Conservation (phyloP, 2,113 vertebrate genomes). For the Cephalopterus ornatus region DNA sequence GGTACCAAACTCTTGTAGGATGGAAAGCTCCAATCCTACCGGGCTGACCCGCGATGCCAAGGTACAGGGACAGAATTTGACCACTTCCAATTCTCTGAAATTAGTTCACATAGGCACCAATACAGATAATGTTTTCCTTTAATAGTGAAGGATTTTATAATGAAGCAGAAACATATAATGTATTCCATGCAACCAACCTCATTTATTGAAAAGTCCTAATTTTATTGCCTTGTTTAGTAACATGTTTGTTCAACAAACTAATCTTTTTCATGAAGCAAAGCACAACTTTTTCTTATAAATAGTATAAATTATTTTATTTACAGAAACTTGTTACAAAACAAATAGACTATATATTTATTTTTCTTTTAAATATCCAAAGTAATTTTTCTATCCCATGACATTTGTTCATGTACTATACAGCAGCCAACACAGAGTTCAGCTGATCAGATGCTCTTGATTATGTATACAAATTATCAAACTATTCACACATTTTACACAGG, state of each 20-base stretch:
- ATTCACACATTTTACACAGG: constrained; percentile 93
- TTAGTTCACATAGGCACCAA: constrained; percentile 39
- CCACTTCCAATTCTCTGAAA: constrained; percentile 34
- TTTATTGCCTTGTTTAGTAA: constrained; percentile 80
- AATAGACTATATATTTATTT: constrained; percentile 99
- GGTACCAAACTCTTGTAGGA: fast-evolving
- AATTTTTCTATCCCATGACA: constrained; percentile 95
- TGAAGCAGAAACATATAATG: constrained; percentile 70
- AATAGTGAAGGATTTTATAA: constrained; percentile 52
- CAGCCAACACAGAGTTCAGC: constrained; percentile 99
- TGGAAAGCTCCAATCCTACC: fast-evolving
- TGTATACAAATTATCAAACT: constrained; percentile 88
- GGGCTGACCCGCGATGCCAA: fast-evolving
- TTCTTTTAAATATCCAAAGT: constrained; percentile 99
- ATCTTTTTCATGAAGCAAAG: constrained; percentile 80
- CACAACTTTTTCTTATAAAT: constrained; percentile 98
- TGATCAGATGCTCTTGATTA: constrained; percentile 94
- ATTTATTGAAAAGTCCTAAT: constrained; percentile 79
- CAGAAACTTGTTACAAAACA: constrained; percentile 99
- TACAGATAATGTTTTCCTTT: constrained; percentile 20
- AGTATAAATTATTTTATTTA: constrained; percentile 99
- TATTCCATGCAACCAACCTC: constrained; percentile 75
- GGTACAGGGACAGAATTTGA: not conserved
- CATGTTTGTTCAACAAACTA: constrained; percentile 80
- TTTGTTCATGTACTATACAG: constrained; percentile 99